Evolutionary conservation across 2,797 vertebrate species (phyloP).

Genomic region (Xenentodon cancila): DNA sequence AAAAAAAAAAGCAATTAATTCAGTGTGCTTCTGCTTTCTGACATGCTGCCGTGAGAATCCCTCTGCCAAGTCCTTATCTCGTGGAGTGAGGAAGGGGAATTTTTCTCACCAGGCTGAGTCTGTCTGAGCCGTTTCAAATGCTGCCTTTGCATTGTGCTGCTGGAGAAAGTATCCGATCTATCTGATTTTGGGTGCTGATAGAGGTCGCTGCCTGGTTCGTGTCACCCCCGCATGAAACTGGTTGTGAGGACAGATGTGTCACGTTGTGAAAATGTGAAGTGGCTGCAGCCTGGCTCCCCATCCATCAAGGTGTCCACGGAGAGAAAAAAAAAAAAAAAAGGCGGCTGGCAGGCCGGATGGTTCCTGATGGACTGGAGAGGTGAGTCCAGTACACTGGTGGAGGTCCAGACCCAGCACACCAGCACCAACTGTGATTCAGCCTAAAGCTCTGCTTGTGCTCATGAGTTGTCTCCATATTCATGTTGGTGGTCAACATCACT

Average conservation of each 20-base stretch:
- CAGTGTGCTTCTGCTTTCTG: too few relatives aligned
- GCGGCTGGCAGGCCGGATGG: too few relatives aligned
- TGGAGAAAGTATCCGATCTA: constrained; percentile 41
- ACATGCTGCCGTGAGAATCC: constrained; percentile 10
- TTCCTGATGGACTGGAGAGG: too few relatives aligned
- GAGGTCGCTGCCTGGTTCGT: constrained; percentile 37
- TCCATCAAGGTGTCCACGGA: constrained; percentile 1
- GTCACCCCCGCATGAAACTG: neutral
- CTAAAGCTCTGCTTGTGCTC: too few relatives aligned
- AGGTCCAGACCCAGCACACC: too few relatives aligned
- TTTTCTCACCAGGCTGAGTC: neutral
- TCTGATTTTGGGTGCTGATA: constrained; percentile 46
- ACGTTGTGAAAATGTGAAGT: neutral
- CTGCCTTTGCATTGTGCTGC: neutral
- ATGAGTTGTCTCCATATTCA: too few relatives aligned
- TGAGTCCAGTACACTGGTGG: too few relatives aligned
- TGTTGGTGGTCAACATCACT: too few relatives aligned
- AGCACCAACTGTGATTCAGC: too few relatives aligned
- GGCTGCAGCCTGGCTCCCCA: neutral
- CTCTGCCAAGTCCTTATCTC: constrained; percentile 45
- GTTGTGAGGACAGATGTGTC: neutral
- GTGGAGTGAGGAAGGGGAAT: neutral
- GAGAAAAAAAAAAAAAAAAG: neutral
- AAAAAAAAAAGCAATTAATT: too few relatives aligned
- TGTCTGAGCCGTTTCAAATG: constrained; percentile 31